Percentiles rank a stretch among this genome's conserved stretches.
Conservation (phyloP, 2,113 vertebrate genomes). For the Madoqua kirkii region DNA sequence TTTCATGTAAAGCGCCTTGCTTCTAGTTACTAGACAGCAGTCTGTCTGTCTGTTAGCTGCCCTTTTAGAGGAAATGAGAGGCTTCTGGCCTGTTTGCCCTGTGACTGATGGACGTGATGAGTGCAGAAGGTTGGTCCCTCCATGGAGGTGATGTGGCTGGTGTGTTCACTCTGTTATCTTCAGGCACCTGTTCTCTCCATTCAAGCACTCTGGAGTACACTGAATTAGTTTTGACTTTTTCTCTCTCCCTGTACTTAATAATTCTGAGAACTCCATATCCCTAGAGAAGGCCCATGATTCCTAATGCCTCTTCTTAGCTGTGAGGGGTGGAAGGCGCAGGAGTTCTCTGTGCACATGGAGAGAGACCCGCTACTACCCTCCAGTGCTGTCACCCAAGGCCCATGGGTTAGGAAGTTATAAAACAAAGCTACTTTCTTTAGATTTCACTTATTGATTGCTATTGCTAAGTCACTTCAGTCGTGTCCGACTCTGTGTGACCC, state of each 20-base stretch:
- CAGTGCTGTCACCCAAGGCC: not conserved
- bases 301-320: not conserved
- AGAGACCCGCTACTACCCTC: not conserved
- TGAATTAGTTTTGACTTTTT: conserved; percentile 21
- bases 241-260: conserved; percentile 12
- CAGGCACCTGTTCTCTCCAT: not conserved
- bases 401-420: not conserved
- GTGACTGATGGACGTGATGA: not conserved
- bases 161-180: not conserved
- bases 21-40: conserved; percentile 77
- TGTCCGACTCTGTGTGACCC: too few relatives aligned
- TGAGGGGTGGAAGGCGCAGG: not conserved
- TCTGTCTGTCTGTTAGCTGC: conserved; percentile 45
- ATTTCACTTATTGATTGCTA: not conserved
- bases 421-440: not conserved
- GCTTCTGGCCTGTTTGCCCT: rapidly evolving
- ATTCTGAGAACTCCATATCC: conserved; percentile 1
- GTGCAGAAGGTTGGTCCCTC: not conserved
- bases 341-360: not conserved
- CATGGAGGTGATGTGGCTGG: rapidly evolving
- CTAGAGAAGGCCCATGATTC: not conserved
- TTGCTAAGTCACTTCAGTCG: too few relatives aligned
- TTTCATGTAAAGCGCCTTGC: not conserved
- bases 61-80: rapidly evolving
- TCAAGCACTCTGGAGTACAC: not conserved